Conservation (phyloP, 2,888 invertebrate genomes). For the Ophion costatus region DNA sequence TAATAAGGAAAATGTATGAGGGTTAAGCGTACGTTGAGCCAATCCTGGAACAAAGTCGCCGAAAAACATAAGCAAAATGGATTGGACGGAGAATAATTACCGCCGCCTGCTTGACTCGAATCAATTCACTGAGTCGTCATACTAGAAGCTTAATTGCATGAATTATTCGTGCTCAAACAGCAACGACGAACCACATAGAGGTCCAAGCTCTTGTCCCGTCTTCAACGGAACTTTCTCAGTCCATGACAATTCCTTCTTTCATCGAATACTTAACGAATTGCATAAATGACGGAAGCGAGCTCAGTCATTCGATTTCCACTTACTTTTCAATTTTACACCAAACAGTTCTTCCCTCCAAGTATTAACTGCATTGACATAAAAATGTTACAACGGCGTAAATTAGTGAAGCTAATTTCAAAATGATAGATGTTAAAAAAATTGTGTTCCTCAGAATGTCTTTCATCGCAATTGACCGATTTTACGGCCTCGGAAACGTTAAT, state of each 20-base stretch:
- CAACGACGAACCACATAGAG: slow-evolving; percentile 11
- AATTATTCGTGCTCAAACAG: slow-evolving; percentile 53
- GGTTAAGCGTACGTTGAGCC: too few relatives aligned
- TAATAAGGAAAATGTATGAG: too few relatives aligned
- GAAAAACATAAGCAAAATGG: too few relatives aligned
- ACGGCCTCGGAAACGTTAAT: slow-evolving; percentile 64
- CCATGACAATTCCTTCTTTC: not conserved
- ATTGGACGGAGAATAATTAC: too few relatives aligned
- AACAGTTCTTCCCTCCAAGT: not conserved
- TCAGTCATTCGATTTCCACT: not conserved
- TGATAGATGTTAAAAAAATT: not conserved
- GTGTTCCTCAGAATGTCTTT: slow-evolving; percentile 53
- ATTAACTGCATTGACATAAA: not conserved
- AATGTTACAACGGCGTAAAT: not conserved
- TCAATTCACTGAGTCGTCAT: too few relatives aligned
- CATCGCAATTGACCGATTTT: slow-evolving; percentile 67
- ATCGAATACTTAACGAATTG: slow-evolving; percentile 39
- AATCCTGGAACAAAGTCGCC: too few relatives aligned
- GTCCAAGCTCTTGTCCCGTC: not conserved
- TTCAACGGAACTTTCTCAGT: slow-evolving; percentile 10
- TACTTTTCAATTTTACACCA: not conserved
- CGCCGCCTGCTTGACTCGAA: too few relatives aligned
- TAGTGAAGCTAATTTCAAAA: not conserved
- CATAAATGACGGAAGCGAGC: slow-evolving; percentile 24
- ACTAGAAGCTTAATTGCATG: slow-evolving; percentile 46